A percentile compares a stretch with the other conserved stretches of the same genome.
Evolutionary conservation across 2,113 vertebrate species (phyloP).

Genomic region (Pseudorasbora parva): DNA sequence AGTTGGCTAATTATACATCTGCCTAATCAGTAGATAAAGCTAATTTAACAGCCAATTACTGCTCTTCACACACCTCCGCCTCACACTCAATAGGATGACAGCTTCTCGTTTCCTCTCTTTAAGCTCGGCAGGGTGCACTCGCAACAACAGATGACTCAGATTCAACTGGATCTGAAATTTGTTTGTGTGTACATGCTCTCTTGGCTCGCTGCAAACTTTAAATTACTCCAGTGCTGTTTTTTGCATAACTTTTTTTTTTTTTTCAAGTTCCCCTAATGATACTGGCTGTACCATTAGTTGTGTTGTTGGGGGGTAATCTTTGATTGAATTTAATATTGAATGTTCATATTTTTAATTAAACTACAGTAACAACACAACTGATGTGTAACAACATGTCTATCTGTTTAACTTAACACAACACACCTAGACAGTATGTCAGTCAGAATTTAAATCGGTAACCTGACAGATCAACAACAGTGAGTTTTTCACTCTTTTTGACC

Average conservation of each 20-base stretch:
- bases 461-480: neutral
- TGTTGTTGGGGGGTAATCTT: too few species aligned
- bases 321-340: too few species aligned
- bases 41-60: slow-evolving; percentile 51
- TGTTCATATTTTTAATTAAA: neutral
- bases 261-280: neutral
- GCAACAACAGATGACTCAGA: slow-evolving; percentile 4
- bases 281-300: too few species aligned
- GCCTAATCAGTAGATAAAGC: slow-evolving; percentile 50
- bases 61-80: slow-evolving; percentile 45
- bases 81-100: slow-evolving; percentile 8
- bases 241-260: too few species aligned
- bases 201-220: neutral
- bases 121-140: slow-evolving; percentile 1
- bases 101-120: slow-evolving; percentile 14
- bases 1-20: slow-evolving; percentile 45
- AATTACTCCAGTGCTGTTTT: neutral
- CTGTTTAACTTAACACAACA: neutral
- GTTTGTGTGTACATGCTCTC: neutral
- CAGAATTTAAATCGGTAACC: neutral
- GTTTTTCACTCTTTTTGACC: neutral
- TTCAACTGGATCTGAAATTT: neutral
- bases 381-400: neutral
- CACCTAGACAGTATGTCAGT: neutral
- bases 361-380: neutral